Evolutionary conservation across 2,888 invertebrate genomes (phyloP).

Genomic region (Drosophila subsilvestris): DNA sequence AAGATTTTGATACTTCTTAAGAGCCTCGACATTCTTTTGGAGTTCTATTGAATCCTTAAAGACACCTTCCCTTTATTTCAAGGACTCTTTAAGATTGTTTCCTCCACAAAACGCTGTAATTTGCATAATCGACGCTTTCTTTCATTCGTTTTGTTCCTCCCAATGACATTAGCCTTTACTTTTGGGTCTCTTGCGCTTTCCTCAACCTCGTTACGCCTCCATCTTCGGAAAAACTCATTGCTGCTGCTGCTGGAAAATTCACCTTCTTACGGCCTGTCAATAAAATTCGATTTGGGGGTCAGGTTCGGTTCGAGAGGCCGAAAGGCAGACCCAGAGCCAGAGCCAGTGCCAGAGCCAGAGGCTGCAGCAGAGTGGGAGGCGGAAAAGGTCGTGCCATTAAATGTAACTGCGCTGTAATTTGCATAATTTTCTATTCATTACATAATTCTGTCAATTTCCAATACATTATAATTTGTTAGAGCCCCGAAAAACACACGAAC

Average conservation of each 20-base stretch:
- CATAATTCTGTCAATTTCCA: constrained; percentile 83
- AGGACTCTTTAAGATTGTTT: not conserved
- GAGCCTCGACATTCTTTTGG: too few relatives aligned
- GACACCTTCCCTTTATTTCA: not conserved
- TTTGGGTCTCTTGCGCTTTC: not conserved
- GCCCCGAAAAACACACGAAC: constrained; percentile 40
- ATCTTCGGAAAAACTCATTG: not conserved
- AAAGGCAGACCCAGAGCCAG: not conserved
- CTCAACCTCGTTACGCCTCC: not conserved
- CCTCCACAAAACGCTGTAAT: too few relatives aligned
- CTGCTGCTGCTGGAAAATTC: constrained; percentile 6
- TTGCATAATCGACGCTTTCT: not conserved
- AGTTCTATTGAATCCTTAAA: not conserved
- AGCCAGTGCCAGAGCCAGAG: not conserved
- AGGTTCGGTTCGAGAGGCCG: constrained; percentile 28
- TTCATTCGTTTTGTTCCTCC: not conserved
- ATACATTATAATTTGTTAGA: constrained; percentile 81
- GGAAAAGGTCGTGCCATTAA: constrained; percentile 79
- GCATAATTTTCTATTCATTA: constrained; percentile 84
- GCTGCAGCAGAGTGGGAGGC: not conserved
- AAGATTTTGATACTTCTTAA: too few relatives aligned
- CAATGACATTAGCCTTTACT: not conserved
- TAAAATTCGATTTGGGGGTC: constrained; percentile 43
- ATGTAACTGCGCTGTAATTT: constrained; percentile 83
- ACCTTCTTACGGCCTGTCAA: constrained; percentile 43